Conservation (phyloP, 2,888 invertebrate genomes). For the Epinotia demarniana region DNA sequence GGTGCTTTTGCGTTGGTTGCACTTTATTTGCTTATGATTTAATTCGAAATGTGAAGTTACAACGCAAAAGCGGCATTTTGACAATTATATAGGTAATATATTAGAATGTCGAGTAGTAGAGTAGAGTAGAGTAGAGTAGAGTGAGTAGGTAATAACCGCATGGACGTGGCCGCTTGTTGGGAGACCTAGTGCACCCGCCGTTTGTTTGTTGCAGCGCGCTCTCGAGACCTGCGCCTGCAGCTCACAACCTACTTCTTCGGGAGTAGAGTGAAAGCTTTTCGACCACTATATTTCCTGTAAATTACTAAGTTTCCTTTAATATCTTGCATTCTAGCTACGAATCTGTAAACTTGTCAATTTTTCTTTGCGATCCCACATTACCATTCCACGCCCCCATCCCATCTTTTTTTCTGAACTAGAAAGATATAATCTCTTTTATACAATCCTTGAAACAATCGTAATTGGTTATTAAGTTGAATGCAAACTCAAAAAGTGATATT, state of each 20-base stretch:
- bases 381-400: neutral
- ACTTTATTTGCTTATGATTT: neutral
- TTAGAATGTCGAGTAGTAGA: conserved; percentile 23
- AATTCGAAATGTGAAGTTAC: neutral
- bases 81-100: neutral
- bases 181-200: conserved; percentile 78
- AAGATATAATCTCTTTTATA: conserved; percentile 39
- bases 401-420: conserved; percentile 23
- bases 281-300: conserved; percentile 51
- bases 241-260: conserved; percentile 68
- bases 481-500: conserved; percentile 49
- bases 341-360: conserved; percentile 27
- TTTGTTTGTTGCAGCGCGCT: conserved; percentile 82
- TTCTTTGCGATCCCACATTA: conserved; percentile 15
- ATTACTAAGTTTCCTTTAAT: conserved; percentile 47
- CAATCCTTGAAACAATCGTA: conserved; percentile 23
- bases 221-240: conserved; percentile 71
- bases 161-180: conserved; percentile 65
- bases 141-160: conserved; percentile 53
- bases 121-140: conserved; percentile 40
- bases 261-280: conserved; percentile 68
- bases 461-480: conserved; percentile 49
- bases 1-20: neutral
- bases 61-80: conserved; percentile 3
- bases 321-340: conserved; percentile 23